phyloP scores from a whole-genome alignment of 2,113 vertebrate species.

The Ophthalmolycus amberensis region DNA sequence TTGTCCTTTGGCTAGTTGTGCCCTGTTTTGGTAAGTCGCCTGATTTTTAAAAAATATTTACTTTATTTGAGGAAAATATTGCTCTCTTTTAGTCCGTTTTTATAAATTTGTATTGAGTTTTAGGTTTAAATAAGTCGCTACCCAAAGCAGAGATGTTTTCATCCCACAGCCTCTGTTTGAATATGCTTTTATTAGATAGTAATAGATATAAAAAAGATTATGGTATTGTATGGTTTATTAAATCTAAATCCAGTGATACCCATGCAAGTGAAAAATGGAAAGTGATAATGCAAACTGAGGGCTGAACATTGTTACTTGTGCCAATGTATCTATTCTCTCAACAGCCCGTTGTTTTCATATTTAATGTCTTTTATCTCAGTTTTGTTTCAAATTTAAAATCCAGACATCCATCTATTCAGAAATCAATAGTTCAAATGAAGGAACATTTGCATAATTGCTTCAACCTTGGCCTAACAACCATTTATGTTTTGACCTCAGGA shows the following conservation, averaged over 20 bases:
- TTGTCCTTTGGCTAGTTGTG: conserved; percentile 28
- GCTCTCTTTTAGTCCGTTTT: background rate
- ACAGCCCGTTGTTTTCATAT: background rate
- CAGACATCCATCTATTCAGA: background rate
- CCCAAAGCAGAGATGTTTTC: background rate
- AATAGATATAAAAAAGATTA: background rate
- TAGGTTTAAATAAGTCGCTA: background rate
- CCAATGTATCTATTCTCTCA: background rate
- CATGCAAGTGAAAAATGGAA: background rate
- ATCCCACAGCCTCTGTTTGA: background rate
- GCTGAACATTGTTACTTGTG: background rate
- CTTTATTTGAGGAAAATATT: background rate
- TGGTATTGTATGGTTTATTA: background rate
- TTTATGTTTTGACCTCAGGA: background rate
- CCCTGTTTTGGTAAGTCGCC: conserved; percentile 55
- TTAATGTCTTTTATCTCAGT: background rate
- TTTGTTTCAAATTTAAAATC: background rate
- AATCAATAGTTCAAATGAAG: background rate
- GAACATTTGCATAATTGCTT: background rate
- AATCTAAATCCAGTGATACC: too few species aligned
- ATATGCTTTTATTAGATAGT: background rate
- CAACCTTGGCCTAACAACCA: background rate
- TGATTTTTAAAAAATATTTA: too few species aligned
- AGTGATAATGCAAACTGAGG: background rate
- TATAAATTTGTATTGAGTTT: background rate